Base-by-base conservation (phyloP, 2,797 vertebrate genomes). In the Notolepis coatsorum region DNA sequence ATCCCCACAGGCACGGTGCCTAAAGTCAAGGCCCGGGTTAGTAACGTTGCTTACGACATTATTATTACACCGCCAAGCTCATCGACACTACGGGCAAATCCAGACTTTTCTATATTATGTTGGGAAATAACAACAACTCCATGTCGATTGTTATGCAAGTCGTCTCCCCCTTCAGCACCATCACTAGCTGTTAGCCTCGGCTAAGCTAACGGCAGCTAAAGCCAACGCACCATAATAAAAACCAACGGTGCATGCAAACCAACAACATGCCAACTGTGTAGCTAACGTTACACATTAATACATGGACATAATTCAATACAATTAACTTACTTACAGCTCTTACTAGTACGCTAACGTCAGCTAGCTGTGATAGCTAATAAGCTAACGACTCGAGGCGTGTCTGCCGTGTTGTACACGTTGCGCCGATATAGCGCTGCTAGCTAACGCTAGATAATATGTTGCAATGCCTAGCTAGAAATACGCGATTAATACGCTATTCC, bases 301-400 rank as follows among this genome's bases (percentile, higher is more conserved):
- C 15, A n/a, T n/a, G n/a, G n/a, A n/a, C n/a, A n/a, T n/a, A n/a
- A n/a, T n/a, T n/a, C n/a, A n/a, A n/a, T 49, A 15, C 50, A 65
- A 33, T 50, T 23, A 57, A 46, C 17, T 25, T 38, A 24, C 9
- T n/a, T 1, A 60, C 48, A 60, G 28, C 56, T 25, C 7, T 8
- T 3, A 12, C 39, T 37, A 21, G 5, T 65, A 56, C 65, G 5
- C 59, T 67, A 59, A 52, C 47, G 15, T 50, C 43, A 46, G 69
- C 80, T 55, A 27, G 31, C 46, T 30, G 56, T 47, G 79, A 73
- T 82, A 78, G 31, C 43, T 25, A 59, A 33, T 25, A 8, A 20
- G 77, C 74, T 75, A 68, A 61, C 59, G 64, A 48, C 4, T 46
- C 42, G 53, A 87, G 85, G 84, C 77, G 85, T 82, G 76, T 79